These are phyloP conservation scores for Paradisaea rubra DNA, from an alignment of 2,113 vertebrate species.

Conservation along the genomic window DNA sequence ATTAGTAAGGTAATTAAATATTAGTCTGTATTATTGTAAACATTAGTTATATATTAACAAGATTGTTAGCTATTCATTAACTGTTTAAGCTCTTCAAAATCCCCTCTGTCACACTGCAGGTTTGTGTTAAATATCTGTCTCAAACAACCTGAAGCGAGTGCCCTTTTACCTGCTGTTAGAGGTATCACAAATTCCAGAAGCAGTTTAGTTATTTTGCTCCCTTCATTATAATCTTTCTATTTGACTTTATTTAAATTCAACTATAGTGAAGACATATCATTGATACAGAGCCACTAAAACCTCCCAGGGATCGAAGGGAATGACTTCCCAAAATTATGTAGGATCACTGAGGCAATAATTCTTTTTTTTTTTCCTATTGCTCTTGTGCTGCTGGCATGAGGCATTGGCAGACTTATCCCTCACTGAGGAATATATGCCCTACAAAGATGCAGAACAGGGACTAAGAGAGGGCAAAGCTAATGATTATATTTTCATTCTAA, in stretches of 20 bases:
- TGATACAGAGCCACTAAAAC: background rate
- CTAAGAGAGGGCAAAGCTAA: background rate
- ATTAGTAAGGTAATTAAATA: slow-evolving; percentile 14
- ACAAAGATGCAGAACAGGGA: background rate
- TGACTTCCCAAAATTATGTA: background rate
- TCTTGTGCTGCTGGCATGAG: background rate
- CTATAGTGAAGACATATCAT: background rate
- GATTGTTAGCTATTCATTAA: background rate
- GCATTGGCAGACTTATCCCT: background rate
- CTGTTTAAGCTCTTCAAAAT: background rate
- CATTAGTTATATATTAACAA: background rate
- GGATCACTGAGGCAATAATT: background rate
- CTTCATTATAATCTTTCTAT: background rate
- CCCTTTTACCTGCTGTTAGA: background rate
- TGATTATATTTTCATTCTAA: background rate
- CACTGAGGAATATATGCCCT: rapidly evolving
- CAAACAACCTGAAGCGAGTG: background rate
- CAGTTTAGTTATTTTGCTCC: background rate
- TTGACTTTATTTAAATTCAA: background rate
- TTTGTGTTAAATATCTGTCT: background rate
- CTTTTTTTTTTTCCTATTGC: background rate
- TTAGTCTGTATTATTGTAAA: slow-evolving; percentile 14
- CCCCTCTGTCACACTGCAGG: background rate
- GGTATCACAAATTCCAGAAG: background rate
- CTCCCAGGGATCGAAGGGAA: background rate